Percentiles rank a stretch among this genome's conserved stretches.
Conservation (phyloP, 2,888 invertebrate species). For the Subacronicta megacephala region DNA sequence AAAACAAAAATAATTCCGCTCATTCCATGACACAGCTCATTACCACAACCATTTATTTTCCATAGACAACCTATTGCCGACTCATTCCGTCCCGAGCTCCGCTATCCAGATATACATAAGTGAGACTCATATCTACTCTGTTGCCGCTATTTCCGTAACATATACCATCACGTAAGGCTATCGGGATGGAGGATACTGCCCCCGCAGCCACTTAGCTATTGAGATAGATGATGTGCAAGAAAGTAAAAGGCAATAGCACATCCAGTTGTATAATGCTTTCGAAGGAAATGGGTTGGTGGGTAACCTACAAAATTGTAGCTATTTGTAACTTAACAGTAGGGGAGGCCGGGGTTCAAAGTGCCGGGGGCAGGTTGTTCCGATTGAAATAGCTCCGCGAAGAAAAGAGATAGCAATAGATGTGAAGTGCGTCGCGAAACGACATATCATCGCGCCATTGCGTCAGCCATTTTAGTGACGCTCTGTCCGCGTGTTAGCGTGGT, state of each 20-base stretch:
- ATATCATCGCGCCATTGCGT: no score
- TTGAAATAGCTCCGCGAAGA: no score
- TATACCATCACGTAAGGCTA: conserved; percentile 49
- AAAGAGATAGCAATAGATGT: no score
- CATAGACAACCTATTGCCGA: conserved; percentile 7
- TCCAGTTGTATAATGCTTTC: no score
- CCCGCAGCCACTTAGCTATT: conserved; percentile 16
- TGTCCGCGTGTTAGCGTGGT: no score
- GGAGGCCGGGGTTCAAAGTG: no score
- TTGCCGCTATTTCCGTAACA: conserved; percentile 45
- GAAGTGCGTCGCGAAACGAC: no score
- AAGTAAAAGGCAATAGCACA: neutral
- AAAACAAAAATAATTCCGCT: conserved; percentile 7
- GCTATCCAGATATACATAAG: conserved; percentile 47
- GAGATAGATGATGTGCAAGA: neutral
- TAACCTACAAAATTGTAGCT: no score
- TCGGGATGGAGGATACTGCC: conserved; percentile 27
- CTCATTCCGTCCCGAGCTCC: conserved; percentile 4
- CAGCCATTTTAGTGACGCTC: no score
- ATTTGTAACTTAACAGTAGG: no score
- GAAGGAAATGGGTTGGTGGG: no score
- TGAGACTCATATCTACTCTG: conserved; percentile 40
- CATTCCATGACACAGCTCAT: conserved; percentile 22
- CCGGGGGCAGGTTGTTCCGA: no score
- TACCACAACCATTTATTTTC: conserved; percentile 25